Base-by-base conservation (phyloP, 2,888 invertebrate genomes). In the Drosophila percnosoma region DNA sequence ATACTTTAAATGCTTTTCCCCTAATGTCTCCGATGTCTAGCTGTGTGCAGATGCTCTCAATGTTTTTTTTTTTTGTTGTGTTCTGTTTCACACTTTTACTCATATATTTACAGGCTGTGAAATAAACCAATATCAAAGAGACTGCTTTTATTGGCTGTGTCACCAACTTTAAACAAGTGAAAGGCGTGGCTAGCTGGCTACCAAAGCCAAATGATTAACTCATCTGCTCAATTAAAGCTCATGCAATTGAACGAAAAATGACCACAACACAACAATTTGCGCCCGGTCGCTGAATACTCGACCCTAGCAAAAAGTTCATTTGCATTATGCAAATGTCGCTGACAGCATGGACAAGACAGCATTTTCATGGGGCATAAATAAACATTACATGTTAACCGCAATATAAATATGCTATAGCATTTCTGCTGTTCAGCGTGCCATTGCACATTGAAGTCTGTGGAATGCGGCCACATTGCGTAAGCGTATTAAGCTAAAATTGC, bases 301-400 rank as follows among this genome's bases (percentile, higher is more conserved):
- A 52, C 59, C 40, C 45, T 33, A 4, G 24, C 31, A 58, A 68
- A 72, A 68, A 66, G 52, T 65, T 69, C 48, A 87, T 87, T 79
- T 82, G 55, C 78, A 86, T 87, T 83, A 87, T 86, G 87, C 74
- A 85, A 87, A 87, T 79, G 67, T 24, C 29, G 27, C 52, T 63
- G 55, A 59, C 68, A 55, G 52, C 60, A 62, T 60, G 31, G 45
- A 61, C 73, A 70, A 66, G 68, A 73, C 60, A 62, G 63, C 57
- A 69, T 66, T 82, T 75, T 74, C 67, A 75, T 76, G 70, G 66
- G 63, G 66, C 73, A 79, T 83, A 87, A 81, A 87, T 87, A 87
- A 78, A 83, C 81, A 85, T 85, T 70, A 76, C 70, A 73, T 79
- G 77, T 72, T 83, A 79, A 79, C 85, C 77, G 66, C 77, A 75